phyloP scores from a whole-genome alignment of 2,113 vertebrate genomes.

The Speoplatyrhinus poulsoni region DNA sequence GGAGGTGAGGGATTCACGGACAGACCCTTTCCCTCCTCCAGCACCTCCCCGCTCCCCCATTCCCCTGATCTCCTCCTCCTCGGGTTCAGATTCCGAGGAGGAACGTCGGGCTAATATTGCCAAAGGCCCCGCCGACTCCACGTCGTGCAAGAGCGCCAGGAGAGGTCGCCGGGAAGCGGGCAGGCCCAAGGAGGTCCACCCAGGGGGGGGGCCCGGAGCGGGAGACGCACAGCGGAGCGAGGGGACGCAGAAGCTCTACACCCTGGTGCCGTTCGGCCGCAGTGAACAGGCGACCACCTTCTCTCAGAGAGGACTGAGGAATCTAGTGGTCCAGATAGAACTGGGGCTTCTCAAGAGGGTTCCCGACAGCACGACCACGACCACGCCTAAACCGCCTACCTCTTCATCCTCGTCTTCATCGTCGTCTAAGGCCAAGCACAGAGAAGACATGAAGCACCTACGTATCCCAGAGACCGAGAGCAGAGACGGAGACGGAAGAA shows the following conservation, averaged over 20 bases:
- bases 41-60: slow-evolving; percentile 66
- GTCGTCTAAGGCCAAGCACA: slow-evolving; percentile 62
- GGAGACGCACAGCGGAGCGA: slow-evolving; percentile 81
- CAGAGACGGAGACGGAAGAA: slow-evolving; percentile 84
- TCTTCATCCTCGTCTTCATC: slow-evolving; percentile 47
- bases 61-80: slow-evolving; percentile 76
- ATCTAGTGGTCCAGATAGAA: slow-evolving; percentile 95
- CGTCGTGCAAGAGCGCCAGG: slow-evolving; percentile 73
- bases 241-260: slow-evolving; percentile 87
- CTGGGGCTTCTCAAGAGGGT: slow-evolving; percentile 90
- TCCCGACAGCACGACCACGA: slow-evolving; percentile 79
- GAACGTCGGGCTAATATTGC: slow-evolving; percentile 65
- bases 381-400: slow-evolving; percentile 65
- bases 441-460: slow-evolving; percentile 72
- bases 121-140: slow-evolving; percentile 75
- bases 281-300: slow-evolving; percentile 78
- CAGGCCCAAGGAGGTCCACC: slow-evolving; percentile 64
- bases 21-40: slow-evolving; percentile 63
- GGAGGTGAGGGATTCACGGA: slow-evolving; percentile 56
- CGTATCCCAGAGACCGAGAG: slow-evolving; percentile 70
- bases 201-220: slow-evolving; percentile 30
- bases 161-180: slow-evolving; percentile 45
- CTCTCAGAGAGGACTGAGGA: slow-evolving; percentile 85
- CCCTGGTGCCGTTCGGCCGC: slow-evolving; percentile 92
- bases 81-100: slow-evolving; percentile 83